These are phyloP conservation scores for Hippopotamyrus pictus DNA, from an alignment of 2,797 vertebrate genomes.

Conservation along the genomic window DNA sequence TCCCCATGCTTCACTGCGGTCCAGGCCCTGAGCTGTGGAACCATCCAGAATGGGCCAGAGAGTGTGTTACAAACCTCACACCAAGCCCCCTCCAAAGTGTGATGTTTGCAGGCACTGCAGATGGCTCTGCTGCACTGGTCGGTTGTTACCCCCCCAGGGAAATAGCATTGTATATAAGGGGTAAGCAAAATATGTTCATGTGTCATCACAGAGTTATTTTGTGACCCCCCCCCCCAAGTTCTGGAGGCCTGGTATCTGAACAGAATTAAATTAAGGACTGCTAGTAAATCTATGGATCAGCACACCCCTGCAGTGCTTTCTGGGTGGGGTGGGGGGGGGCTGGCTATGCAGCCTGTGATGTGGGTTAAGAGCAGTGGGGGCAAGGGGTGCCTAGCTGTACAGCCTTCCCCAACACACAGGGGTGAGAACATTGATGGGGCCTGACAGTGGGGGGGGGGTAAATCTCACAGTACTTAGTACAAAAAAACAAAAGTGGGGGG, in stretches of 20 bases:
- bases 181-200: not conserved
- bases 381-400: constrained; percentile 28
- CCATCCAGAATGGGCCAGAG: not conserved
- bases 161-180: not conserved
- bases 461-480: constrained; percentile 62
- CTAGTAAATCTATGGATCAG: not conserved
- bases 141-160: not conserved
- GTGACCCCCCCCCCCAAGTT: not conserved
- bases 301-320: not conserved
- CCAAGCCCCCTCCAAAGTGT: not conserved
- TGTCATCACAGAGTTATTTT: not conserved
- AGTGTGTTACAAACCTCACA: not conserved
- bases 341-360: not conserved
- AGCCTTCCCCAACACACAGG: constrained; percentile 35
- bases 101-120: not conserved
- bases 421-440: constrained; percentile 47
- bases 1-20: not conserved
- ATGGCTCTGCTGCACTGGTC: not conserved
- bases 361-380: not conserved
- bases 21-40: not conserved
- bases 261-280: not conserved
- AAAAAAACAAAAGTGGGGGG: constrained; percentile 18
- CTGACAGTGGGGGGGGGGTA: constrained; percentile 52
- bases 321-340: not conserved
- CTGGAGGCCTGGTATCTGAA: not conserved